Evolutionary conservation across 2,113 vertebrate species (phyloP).

Genomic region (Zingel zingel): DNA sequence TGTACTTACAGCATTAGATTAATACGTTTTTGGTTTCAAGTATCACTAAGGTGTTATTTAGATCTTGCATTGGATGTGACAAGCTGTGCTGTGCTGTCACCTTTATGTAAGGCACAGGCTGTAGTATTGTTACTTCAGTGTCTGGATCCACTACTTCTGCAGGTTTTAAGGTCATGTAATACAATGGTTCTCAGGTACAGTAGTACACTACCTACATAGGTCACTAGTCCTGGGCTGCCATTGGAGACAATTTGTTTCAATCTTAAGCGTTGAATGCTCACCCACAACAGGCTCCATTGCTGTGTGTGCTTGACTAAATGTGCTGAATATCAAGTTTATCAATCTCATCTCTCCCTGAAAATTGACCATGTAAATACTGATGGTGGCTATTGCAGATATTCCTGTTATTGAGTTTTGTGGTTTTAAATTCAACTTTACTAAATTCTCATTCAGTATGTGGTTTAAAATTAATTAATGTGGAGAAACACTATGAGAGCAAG

Average conservation of each 20-base stretch:
- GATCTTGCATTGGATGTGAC: background rate
- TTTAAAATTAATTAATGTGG: background rate
- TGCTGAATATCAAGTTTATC: constrained; percentile 33
- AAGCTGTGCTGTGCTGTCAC: background rate
- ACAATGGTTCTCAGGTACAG: background rate
- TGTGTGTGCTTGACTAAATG: constrained; percentile 22
- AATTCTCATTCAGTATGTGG: background rate
- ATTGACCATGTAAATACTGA: constrained; percentile 3
- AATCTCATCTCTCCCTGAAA: constrained; percentile 2
- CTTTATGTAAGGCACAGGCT: constrained; percentile 11
- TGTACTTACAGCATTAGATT: background rate
- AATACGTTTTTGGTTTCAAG: background rate
- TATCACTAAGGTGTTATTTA: background rate
- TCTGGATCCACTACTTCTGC: background rate
- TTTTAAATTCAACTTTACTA: background rate
- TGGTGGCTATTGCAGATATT: background rate
- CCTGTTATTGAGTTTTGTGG: background rate
- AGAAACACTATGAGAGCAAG: background rate
- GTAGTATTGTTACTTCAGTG: background rate
- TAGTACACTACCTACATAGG: background rate
- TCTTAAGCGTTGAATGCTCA: constrained; percentile 7
- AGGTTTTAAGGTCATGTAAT: background rate
- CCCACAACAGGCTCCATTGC: background rate
- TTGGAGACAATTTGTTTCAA: constrained; percentile 34
- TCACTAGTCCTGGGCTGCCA: constrained; percentile 18